Conservation (phyloP, 35 echinoderm and acorn worm genomes). For the Holothuria glaberrima region DNA sequence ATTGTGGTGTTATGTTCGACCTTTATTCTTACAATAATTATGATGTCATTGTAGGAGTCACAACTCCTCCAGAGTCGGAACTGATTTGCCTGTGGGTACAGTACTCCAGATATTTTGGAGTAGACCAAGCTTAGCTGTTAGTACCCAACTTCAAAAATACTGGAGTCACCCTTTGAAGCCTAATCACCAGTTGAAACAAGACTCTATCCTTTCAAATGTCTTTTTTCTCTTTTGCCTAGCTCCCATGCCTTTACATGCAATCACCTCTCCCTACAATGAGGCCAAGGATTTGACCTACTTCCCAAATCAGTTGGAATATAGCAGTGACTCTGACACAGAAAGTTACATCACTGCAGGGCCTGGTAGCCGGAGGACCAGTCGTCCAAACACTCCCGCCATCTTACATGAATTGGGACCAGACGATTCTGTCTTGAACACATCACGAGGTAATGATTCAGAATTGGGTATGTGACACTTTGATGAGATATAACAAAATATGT, state of each 20-base stretch:
- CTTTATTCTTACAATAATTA: no score
- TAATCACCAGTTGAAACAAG: no score
- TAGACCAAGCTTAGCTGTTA: no score
- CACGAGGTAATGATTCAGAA: not conserved
- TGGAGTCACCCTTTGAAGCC: no score
- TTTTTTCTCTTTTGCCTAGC: not conserved
- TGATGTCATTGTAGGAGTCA: no score
- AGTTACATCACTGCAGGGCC: conserved; percentile 15
- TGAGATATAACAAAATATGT: no score
- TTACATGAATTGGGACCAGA: not conserved
- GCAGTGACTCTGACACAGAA: conserved; percentile 28
- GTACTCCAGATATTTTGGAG: no score
- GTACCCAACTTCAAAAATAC: no score
- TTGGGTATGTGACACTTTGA: not conserved
- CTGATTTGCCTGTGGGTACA: no score
- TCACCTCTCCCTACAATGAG: conserved; percentile 6
- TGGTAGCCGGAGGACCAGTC: conserved; percentile 4
- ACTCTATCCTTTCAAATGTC: not conserved
- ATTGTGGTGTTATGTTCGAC: no score
- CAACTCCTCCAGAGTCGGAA: no score
- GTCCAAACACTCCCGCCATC: conserved; percentile 27
- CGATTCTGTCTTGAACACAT: not conserved
- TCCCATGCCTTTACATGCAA: not conserved
- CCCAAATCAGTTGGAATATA: conserved; percentile 2
- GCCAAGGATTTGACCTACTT: not conserved